Evolutionary conservation across 2,888 invertebrate species (phyloP), one percentile per base, ranked within the genome.

Genomic region (Dryobota labecula): DNA sequence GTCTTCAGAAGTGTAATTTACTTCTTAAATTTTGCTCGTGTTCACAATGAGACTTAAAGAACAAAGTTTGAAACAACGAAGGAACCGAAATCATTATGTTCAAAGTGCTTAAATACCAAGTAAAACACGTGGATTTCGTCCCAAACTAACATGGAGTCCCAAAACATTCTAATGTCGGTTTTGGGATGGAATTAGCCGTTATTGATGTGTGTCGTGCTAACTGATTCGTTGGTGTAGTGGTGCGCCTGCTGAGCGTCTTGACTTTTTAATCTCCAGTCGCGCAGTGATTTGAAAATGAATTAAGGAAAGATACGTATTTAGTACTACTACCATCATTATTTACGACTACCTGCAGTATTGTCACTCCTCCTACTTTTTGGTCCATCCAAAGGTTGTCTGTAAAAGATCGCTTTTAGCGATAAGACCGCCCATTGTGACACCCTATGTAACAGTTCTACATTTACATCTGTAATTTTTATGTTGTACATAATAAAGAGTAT

Each of bases 121-220:
- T 64, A 73, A 80, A 78, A 76, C 69, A 78, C 20, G 38, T 56
- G 66, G 80, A 75, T 75, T 72, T 64, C 53, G 69, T 60, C 68
- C 72, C 65, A 64, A 77, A 70, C 60, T 64, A 70, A 75, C 66
- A 75, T 27, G 13, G 6, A 43, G 57, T 3, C 27, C 27, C 27
- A 13, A 41, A 27, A 54, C 8, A 45, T 13, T 30, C 15, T 38
- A 41, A 41, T 20, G 47, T 33, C 11, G 56, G 33, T 58, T 36
- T 8, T 43, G 51, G 27, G 49, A 58, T 27, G 15, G n/a, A 27
- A 69, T 58, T 70, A 69, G 15, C n/a, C 13, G 27, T 20, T 27
- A 45, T 45, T 36, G 15, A 69, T 54, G 45, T 36, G 43, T n/a
- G 13, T 54, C 8, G 11, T 54, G n/a, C n/a, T n/a, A 9, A 47